Conservation (phyloP, 2,113 vertebrate species). For the Brachirus orientalis region DNA sequence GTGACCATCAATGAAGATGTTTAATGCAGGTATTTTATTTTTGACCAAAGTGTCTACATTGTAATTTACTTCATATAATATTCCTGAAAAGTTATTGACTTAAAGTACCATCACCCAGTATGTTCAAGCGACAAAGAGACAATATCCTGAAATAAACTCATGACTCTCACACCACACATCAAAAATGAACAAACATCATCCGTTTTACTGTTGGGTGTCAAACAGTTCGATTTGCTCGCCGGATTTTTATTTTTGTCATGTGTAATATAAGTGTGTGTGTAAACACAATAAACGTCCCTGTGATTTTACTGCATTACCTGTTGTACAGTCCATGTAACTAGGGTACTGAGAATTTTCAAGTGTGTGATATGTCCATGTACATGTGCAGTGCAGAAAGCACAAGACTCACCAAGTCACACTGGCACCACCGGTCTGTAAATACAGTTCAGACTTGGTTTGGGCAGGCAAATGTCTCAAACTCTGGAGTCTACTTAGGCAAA, state of each 20-base stretch:
- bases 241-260: neutral
- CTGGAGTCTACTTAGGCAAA: constrained; percentile 23
- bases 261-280: neutral
- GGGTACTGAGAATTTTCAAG: constrained; percentile 15
- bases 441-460: constrained; percentile 31
- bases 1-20: constrained; percentile 20
- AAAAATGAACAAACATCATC: constrained; percentile 8
- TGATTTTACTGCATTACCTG: constrained; percentile 29
- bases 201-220: constrained; percentile 24
- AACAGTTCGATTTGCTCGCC: constrained; percentile 45
- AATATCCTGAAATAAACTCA: constrained; percentile 37
- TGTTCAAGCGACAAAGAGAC: constrained; percentile 27
- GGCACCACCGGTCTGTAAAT: constrained; percentile 61
- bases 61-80: constrained; percentile 17
- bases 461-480: constrained; percentile 32
- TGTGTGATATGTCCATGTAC: constrained; percentile 22
- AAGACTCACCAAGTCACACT: constrained; percentile 40
- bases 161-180: constrained; percentile 21
- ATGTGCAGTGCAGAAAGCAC: constrained; percentile 25
- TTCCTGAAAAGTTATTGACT: constrained; percentile 41
- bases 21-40: constrained; percentile 35
- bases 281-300: constrained; percentile 12
- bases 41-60: constrained; percentile 15
- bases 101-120: constrained; percentile 42
- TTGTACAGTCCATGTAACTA: constrained; percentile 8